Percentiles rank a stretch among this genome's conserved stretches.
Evolutionary conservation across 2,888 invertebrate species (phyloP).

Genomic region (Criorhina ranunculi): DNA sequence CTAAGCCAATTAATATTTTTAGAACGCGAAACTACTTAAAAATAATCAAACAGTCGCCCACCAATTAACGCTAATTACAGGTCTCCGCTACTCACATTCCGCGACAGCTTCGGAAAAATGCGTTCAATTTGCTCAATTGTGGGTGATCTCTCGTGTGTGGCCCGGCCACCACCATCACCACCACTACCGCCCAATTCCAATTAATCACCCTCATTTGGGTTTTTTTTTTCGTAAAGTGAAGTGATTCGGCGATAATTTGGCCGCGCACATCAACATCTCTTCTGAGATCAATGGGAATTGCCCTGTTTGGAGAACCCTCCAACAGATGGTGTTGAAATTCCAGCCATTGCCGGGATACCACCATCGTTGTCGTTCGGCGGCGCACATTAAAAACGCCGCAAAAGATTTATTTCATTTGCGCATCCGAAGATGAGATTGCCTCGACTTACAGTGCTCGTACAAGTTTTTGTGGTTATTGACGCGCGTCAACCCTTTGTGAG

Average conservation of each 20-base stretch:
- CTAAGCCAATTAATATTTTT: constrained; percentile 57
- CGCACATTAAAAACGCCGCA: constrained; percentile 71
- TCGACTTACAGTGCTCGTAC: background rate
- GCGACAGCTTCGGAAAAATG: constrained; percentile 30
- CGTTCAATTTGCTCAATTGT: constrained; percentile 72
- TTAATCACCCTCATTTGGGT: constrained; percentile 72
- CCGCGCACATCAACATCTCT: constrained; percentile 3
- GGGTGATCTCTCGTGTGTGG: constrained; percentile 75
- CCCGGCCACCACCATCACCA: no score
- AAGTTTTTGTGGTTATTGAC: constrained; percentile 72
- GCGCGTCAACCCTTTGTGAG: constrained; percentile 39
- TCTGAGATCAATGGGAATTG: constrained; percentile 13
- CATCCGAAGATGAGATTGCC: constrained; percentile 71
- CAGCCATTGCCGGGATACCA: constrained; percentile 66
- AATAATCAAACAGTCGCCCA: constrained; percentile 49
- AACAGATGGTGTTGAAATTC: constrained; percentile 76
- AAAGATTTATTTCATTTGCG: constrained; percentile 76
- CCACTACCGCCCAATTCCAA: constrained; percentile 65
- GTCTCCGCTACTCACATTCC: constrained; percentile 12
- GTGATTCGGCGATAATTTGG: constrained; percentile 71
- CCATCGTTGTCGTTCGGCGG: constrained; percentile 30
- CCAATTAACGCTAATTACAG: constrained; percentile 74
- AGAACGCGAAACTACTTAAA: constrained; percentile 9
- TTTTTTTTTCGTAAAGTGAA: no score
- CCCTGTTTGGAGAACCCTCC: constrained; percentile 38